A percentile compares a stretch with the other conserved stretches of the same genome.
phyloP scores from a whole-genome alignment of 1,140 invertebrate genomes.

The Venturia canescens region DNA sequence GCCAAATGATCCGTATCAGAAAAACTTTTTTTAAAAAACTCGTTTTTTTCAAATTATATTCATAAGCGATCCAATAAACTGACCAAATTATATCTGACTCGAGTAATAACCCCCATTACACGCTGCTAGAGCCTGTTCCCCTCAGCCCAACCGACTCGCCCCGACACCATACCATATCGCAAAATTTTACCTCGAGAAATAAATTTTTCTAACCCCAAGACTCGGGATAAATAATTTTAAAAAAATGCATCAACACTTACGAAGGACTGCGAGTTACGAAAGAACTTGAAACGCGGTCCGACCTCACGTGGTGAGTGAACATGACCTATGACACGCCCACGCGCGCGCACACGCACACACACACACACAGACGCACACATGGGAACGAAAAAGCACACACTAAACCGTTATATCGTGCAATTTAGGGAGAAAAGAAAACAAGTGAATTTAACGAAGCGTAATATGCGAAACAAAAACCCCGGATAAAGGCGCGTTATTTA shows the following conservation, averaged over 20 bases:
- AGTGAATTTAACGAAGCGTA: constrained; percentile 7
- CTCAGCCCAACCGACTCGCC: not conserved
- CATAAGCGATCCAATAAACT: not conserved
- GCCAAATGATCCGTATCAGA: not conserved
- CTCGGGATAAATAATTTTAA: not conserved
- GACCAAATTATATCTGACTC: not conserved
- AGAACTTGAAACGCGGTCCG: not conserved
- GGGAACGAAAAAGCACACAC: too few relatives aligned
- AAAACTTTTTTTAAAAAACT: not conserved
- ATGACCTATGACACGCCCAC: not conserved
- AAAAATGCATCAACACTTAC: not conserved
- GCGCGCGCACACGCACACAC: not conserved
- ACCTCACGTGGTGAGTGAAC: too few relatives aligned
- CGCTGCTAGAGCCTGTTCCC: not conserved
- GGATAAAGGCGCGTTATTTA: not conserved
- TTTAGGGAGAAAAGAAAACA: constrained; percentile 1
- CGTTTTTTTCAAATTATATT: not conserved
- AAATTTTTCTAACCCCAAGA: not conserved
- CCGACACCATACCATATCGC: not conserved
- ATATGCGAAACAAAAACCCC: not conserved
- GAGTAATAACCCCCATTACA: not conserved
- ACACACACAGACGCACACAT: not conserved
- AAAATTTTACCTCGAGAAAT: not conserved
- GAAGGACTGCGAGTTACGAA: not conserved
- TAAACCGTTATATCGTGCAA: constrained; percentile 5